These are phyloP conservation scores for Sebastes glaucus DNA, from an alignment of 2,797 vertebrate species.

Conservation along the genomic window DNA sequence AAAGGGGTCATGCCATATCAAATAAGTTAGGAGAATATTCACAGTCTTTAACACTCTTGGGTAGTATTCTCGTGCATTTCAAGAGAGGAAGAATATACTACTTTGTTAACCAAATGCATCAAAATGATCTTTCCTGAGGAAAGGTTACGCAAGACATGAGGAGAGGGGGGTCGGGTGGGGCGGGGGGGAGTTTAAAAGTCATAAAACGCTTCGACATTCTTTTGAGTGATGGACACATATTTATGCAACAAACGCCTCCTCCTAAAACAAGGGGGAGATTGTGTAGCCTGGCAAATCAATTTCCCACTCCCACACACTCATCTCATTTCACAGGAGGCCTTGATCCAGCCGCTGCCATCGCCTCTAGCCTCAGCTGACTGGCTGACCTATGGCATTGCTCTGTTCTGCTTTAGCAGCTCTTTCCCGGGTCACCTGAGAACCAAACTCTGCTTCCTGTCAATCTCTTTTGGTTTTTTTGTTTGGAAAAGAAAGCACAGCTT, in stretches of 20 bases:
- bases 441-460: conserved; percentile 65
- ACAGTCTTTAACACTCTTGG: conserved; percentile 67
- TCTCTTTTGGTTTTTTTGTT: conserved; percentile 70
- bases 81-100: conserved; percentile 56
- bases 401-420: conserved; percentile 47
- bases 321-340: conserved; percentile 64
- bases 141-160: conserved; percentile 68
- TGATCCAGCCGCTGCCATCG: conserved; percentile 56
- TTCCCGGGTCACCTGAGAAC: conserved; percentile 71
- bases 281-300: conserved; percentile 73
- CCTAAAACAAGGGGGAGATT: conserved; percentile 62
- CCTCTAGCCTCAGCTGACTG: conserved; percentile 63
- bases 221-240: conserved; percentile 78
- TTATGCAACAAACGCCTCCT: conserved; percentile 81
- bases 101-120: conserved; percentile 73
- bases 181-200: conserved; percentile 57
- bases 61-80: conserved; percentile 66
- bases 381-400: conserved; percentile 49
- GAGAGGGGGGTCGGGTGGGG: not conserved
- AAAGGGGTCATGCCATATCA: conserved; percentile 79
- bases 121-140: conserved; percentile 70
- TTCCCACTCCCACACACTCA: conserved; percentile 71
- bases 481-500: conserved; percentile 39
- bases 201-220: conserved; percentile 78
- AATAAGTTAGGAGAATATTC: conserved; percentile 75